Base-by-base conservation (phyloP, 2,888 invertebrate species). In the Troides helena region DNA sequence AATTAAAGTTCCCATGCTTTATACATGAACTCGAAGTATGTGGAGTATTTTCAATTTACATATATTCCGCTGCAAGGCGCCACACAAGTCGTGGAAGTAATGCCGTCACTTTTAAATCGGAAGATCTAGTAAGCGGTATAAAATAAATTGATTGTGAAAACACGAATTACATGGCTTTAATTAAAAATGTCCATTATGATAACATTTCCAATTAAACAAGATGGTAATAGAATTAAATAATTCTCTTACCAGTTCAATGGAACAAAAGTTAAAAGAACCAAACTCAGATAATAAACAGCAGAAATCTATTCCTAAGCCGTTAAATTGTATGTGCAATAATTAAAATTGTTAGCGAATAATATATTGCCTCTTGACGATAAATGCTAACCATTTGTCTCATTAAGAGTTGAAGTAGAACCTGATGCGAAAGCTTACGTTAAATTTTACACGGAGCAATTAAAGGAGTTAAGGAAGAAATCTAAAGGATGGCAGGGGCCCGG, bases 381-480 rank as follows among this genome's bases (percentile, higher is more conserved):
- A 39, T 10, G 39, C 39, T 39, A 39, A 39, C 39, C 39, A 39
- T 39, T 39, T 39, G 39, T 39, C 39, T 39, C 39, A 39, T 39
- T 39, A 39, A 39, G 39, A 8, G 39, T 39, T 39, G 8, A 39
- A 39, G 39, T 39, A 39, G 10, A 53, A 53, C n/a, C n/a, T 17
- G n/a, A 53, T n/a, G 69, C 43, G 21, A 50, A 64, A 53, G 65
- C 36, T 58, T 62, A 62, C 66, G 65, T 70, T 70, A 67, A 67
- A 70, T 66, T 70, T 59, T 59, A 67, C 25, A 58, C 62, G 46
- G 36, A 53, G 66, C 67, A 18, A 70, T 70, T 70, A 70, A 62
- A 66, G 66, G 59, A 70, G 70, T 70, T 59, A 66, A 70, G 70
- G 36, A 58, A 67, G 63, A 63, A 67, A 60, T 70, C 70, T 67